phyloP scores from a whole-genome alignment of 2,888 invertebrate genomes.

The Dichetophora obliterata region DNA sequence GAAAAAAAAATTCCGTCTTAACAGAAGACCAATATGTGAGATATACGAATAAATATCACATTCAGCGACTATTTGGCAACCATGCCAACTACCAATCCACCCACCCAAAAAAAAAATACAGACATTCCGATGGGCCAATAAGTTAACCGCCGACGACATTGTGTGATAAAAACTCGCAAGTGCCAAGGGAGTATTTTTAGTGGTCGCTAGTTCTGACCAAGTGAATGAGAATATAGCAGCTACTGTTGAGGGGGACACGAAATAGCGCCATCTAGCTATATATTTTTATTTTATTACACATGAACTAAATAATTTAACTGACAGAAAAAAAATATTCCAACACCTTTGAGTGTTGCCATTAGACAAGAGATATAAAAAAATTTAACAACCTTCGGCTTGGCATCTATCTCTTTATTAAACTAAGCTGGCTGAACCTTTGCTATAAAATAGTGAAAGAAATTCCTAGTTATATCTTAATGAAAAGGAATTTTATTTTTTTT shows the following conservation, averaged over 20 bases:
- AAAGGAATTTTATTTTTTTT: too few species aligned
- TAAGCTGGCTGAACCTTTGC: too few species aligned
- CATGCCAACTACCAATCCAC: not conserved
- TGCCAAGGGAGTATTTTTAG: not conserved
- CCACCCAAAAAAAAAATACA: not conserved
- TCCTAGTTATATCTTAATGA: too few species aligned
- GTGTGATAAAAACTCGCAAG: constrained; percentile 29
- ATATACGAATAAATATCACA: not conserved
- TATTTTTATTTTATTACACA: not conserved
- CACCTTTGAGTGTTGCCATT: too few species aligned
- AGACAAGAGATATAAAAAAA: too few species aligned
- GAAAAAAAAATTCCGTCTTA: not conserved
- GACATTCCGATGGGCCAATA: not conserved
- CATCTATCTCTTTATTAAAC: too few species aligned
- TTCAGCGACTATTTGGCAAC: not conserved
- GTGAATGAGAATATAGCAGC: not conserved
- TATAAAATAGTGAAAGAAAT: too few species aligned
- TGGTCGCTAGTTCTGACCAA: not conserved
- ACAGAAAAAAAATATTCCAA: not conserved
- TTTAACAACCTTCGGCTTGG: too few species aligned
- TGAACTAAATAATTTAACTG: not conserved
- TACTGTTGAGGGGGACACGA: not conserved
- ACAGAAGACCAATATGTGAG: not conserved
- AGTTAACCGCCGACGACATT: constrained; percentile 6
- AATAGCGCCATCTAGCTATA: not conserved